Conservation (phyloP, 1,140 invertebrate species). For the Nautilus pompilius region DNA sequence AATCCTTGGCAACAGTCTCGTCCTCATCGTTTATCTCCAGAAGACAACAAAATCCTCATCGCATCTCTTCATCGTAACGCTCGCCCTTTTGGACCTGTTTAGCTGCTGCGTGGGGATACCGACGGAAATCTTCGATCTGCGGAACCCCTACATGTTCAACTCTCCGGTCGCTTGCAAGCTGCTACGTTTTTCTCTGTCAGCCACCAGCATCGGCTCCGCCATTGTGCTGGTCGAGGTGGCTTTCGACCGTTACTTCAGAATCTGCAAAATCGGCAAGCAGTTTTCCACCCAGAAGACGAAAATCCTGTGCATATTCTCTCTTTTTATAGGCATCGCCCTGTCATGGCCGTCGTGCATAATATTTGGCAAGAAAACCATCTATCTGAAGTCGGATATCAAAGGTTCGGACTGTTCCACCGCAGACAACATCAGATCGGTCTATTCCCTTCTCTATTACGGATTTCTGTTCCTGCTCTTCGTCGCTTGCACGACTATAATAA, state of each 20-base stretch:
- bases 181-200: conserved; percentile 39
- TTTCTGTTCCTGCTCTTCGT: conserved; percentile 41
- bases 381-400: conserved; percentile 18
- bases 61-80: conserved; percentile 44
- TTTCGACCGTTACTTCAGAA: conserved; percentile 43
- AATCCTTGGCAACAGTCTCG: conserved; percentile 40
- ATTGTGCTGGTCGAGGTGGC: conserved; percentile 43
- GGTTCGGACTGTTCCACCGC: conserved; percentile 46
- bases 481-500: conserved; percentile 36
- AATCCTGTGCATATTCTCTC: conserved; percentile 34
- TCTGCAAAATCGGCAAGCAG: conserved; percentile 40
- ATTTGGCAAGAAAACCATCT: conserved; percentile 38
- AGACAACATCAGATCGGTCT: conserved; percentile 38
- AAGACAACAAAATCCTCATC: conserved; percentile 40
- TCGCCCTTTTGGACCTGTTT: conserved; percentile 45
- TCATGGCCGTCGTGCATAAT: conserved; percentile 43
- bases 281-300: conserved; percentile 34
- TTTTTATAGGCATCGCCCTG: conserved; percentile 32
- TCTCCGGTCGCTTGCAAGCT: conserved; percentile 42
- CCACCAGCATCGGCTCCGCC: conserved; percentile 44
- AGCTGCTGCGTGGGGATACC: conserved; percentile 47
- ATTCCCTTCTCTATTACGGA: conserved; percentile 42
- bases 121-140: conserved; percentile 45
- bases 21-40: conserved; percentile 39
- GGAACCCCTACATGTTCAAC: conserved; percentile 46